phyloP scores from a whole-genome alignment of 1,140 invertebrate genomes.

The Drosophila pseudoobscura region DNA sequence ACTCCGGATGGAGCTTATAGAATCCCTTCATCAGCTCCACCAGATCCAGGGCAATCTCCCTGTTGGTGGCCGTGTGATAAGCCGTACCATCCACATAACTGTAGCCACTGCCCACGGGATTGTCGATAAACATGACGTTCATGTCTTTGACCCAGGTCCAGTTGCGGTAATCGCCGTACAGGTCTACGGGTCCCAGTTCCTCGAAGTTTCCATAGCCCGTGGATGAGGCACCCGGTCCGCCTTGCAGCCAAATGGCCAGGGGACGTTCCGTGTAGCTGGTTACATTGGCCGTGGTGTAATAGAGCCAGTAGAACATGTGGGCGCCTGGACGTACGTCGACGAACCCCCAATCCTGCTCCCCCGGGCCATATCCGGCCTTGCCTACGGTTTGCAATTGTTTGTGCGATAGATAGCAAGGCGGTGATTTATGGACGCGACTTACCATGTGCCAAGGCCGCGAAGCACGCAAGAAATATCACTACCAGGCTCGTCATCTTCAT shows the following conservation, averaged over 20 bases:
- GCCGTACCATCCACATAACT: slow-evolving; percentile 89
- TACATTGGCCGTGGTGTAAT: slow-evolving; percentile 87
- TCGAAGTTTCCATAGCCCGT: slow-evolving; percentile 91
- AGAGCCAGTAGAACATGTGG: slow-evolving; percentile 93
- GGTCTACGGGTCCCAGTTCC: slow-evolving; percentile 89
- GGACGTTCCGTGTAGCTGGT: slow-evolving; percentile 86
- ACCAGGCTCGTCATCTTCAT: slow-evolving; percentile 41
- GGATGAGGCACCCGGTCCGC: slow-evolving; percentile 90
- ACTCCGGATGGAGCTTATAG: slow-evolving; percentile 86
- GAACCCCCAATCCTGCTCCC: slow-evolving; percentile 88
- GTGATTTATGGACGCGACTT: slow-evolving; percentile 15
- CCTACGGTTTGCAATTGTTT: slow-evolving; percentile 20
- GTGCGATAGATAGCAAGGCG: slow-evolving; percentile 1
- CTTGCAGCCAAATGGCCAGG: slow-evolving; percentile 91
- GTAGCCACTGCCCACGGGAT: slow-evolving; percentile 94
- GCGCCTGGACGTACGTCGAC: slow-evolving; percentile 88
- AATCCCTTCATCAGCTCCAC: slow-evolving; percentile 88
- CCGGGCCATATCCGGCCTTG: slow-evolving; percentile 84
- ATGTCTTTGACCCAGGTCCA: slow-evolving; percentile 90
- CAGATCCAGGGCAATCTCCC: slow-evolving; percentile 91
- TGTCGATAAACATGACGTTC: slow-evolving; percentile 94
- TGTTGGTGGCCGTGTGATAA: slow-evolving; percentile 87
- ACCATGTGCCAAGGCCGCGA: slow-evolving; percentile 31
- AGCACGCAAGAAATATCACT: slow-evolving; percentile 33
- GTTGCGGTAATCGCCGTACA: slow-evolving; percentile 87